Base-by-base conservation (phyloP, 2,888 invertebrate genomes). In the Isoperla grammatica region DNA sequence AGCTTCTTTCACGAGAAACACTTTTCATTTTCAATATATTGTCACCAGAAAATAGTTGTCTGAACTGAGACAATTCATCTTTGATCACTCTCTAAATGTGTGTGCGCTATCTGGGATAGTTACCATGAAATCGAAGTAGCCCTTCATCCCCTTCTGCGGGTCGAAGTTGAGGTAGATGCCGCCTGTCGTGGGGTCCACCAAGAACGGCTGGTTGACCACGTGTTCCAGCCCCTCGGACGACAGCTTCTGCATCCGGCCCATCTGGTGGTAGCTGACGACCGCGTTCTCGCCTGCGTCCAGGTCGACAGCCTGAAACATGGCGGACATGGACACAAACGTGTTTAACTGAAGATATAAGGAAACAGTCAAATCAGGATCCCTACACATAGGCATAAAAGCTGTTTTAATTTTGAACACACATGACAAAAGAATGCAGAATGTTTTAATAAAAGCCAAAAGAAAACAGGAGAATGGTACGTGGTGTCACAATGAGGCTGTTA, bases 91-190 rank as follows among this genome's bases (percentile, higher is more conserved):
- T n/a, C n/a, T n/a, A n/a, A n/a, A n/a, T n/a, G n/a, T n/a, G n/a
- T n/a, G n/a, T n/a, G n/a, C n/a, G n/a, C n/a, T n/a, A n/a, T n/a
- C n/a, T n/a, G n/a, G n/a, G n/a, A n/a, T 35, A 65, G 72, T 70
- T 72, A 87, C 88, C 83, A 86, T 86, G 69, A 95, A 94, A 75
- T 94, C 91, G 71, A 96, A 96, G 73, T 95, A 95, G 42, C 96
- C 97, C 72, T 95, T 95, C 96, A 95, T 95, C 58, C 91, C 90
- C 68, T 91, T 88, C 72, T 95, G 95, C 0, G 96, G 96, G 76
- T 95, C 95, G 71, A 96, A 95, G 75, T 96, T 95, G 3, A 97
- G 78, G 61, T 85, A 84, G 20, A 97, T 84, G 1, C 87, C 86
- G 0, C 95, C 94, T 0, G 89, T 87, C n/a, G 86, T 82, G 42